These are phyloP conservation scores for Nomada ruficornis DNA, from an alignment of 2,888 invertebrate genomes.

Conservation along the genomic window DNA sequence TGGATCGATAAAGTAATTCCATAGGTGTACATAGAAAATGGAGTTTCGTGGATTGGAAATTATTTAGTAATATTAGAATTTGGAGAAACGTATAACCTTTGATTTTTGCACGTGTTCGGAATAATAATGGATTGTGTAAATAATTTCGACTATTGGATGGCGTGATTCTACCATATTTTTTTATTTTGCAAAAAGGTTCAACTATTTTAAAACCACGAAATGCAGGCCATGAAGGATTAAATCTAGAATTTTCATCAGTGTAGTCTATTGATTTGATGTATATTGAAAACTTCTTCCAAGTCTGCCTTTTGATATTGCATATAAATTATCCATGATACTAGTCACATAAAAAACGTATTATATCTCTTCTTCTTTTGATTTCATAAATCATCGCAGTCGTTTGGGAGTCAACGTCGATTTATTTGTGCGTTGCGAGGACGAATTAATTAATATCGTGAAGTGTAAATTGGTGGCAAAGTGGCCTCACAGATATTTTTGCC, in stretches of 20 bases:
- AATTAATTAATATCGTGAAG: slow-evolving; percentile 47
- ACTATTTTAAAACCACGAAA: too few species aligned
- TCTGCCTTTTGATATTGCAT: slow-evolving; percentile 31
- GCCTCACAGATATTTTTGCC: not conserved
- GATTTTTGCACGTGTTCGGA: too few species aligned
- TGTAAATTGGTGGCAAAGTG: slow-evolving; percentile 12
- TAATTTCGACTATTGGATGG: too few species aligned
- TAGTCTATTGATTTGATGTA: slow-evolving; percentile 12
- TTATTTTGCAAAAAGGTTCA: too few species aligned
- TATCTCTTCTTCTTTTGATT: not conserved
- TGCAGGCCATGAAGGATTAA: too few species aligned
- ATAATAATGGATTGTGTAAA: too few species aligned
- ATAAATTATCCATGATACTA: slow-evolving; percentile 50
- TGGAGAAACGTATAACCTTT: too few species aligned
- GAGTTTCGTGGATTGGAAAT: too few species aligned
- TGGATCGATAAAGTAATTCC: too few species aligned
- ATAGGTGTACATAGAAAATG: too few species aligned
- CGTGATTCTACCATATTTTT: too few species aligned
- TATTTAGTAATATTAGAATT: too few species aligned
- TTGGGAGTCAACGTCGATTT: slow-evolving; percentile 27
- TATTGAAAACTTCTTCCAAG: slow-evolving; percentile 49
- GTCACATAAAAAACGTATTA: not conserved
- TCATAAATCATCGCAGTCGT: slow-evolving; percentile 14
- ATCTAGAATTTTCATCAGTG: not conserved
- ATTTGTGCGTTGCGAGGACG: slow-evolving; percentile 31